Conservation (phyloP, 2,888 invertebrate species). For the Globia sparganii region DNA sequence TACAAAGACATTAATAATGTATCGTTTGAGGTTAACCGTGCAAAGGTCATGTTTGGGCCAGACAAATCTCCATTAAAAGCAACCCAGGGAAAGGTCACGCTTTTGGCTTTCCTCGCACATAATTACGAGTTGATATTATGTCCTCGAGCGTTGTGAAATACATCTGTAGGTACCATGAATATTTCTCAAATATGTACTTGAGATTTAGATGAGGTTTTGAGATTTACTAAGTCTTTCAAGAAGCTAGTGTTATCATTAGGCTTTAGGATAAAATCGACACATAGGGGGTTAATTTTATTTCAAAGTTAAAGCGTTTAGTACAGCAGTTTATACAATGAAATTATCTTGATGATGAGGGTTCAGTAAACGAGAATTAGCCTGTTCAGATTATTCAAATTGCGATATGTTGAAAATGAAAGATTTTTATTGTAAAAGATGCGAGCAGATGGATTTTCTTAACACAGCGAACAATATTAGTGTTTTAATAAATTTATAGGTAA, state of each 20-base stretch:
- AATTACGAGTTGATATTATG: constrained; percentile 68
- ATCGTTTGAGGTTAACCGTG: constrained; percentile 76
- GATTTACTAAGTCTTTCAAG: not conserved
- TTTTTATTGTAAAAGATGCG: constrained; percentile 10
- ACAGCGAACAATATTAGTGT: not conserved
- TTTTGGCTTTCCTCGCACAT: constrained; percentile 78
- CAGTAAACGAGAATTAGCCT: not conserved
- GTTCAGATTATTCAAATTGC: not conserved
- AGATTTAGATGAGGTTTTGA: constrained; percentile 14
- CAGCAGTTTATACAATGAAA: constrained; percentile 2
- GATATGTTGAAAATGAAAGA: not conserved
- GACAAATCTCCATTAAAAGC: constrained; percentile 79
- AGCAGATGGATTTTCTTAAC: constrained; percentile 18
- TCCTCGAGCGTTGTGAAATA: constrained; percentile 58
- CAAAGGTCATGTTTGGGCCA: constrained; percentile 81
- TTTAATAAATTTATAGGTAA: constrained; percentile 3
- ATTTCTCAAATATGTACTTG: constrained; percentile 34
- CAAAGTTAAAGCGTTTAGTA: not conserved
- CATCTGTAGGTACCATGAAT: constrained; percentile 56
- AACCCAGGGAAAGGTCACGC: constrained; percentile 79
- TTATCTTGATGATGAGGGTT: constrained; percentile 8
- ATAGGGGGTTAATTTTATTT: constrained; percentile 1
- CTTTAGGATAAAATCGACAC: not conserved
- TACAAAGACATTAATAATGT: constrained; percentile 80
- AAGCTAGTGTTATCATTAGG: constrained; percentile 2